These are phyloP conservation scores for Petrolisthes cinctipes DNA, from an alignment of 2,888 invertebrate species.

Conservation along the genomic window DNA sequence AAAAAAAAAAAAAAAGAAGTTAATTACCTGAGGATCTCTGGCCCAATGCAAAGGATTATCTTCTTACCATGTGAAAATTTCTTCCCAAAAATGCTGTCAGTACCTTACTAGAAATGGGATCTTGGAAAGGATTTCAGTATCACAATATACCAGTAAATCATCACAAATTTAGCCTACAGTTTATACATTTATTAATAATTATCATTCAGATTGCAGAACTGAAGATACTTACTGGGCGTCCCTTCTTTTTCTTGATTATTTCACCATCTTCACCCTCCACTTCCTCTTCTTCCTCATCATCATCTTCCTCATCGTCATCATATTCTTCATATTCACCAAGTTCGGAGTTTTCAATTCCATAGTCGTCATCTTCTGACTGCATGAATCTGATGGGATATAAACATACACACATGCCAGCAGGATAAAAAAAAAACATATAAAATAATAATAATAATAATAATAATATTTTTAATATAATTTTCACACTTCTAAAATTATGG, in stretches of 20 bases:
- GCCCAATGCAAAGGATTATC: too few species aligned
- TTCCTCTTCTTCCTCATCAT: slow-evolving; percentile 70
- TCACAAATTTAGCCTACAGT: too few species aligned
- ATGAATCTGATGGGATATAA: slow-evolving; percentile 76
- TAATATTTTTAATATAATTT: neutral
- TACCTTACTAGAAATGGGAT: too few species aligned
- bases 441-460: neutral
- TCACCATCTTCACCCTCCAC: slow-evolving; percentile 64
- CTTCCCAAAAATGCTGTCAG: too few species aligned
- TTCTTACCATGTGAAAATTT: too few species aligned
- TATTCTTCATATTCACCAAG: slow-evolving; percentile 73
- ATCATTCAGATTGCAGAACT: too few species aligned
- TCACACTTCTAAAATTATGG: too few species aligned
- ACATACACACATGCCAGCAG: slow-evolving; percentile 7
- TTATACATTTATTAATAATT: too few species aligned
- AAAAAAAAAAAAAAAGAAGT: too few species aligned
- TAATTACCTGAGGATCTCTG: too few species aligned
- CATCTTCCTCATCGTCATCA: slow-evolving; percentile 73
- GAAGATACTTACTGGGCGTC: slow-evolving; percentile 65
- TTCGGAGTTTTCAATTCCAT: slow-evolving; percentile 77
- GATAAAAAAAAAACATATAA: slow-evolving; percentile 49
- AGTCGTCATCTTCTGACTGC: slow-evolving; percentile 80
- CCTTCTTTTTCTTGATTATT: slow-evolving; percentile 67
- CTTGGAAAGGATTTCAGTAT: too few species aligned
- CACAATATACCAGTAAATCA: too few species aligned